phyloP scores from a whole-genome alignment of 2,113 vertebrate genomes.

The Alaudala cheleensis region DNA sequence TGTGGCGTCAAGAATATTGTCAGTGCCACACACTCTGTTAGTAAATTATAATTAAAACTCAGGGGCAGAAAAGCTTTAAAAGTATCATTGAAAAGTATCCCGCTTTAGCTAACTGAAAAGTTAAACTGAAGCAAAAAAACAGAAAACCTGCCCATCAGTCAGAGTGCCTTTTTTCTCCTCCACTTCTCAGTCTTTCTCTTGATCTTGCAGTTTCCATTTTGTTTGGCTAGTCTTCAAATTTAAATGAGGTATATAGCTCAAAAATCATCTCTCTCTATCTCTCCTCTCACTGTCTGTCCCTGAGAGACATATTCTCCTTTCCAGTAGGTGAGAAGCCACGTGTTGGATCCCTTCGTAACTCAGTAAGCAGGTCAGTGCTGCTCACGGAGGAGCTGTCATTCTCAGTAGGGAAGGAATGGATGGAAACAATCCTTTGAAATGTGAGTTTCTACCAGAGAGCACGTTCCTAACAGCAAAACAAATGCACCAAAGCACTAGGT shows the following conservation, averaged over 20 bases:
- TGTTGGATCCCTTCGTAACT: neutral
- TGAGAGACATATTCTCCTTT: neutral
- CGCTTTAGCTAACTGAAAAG: neutral
- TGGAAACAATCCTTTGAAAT: neutral
- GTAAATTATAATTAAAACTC: neutral
- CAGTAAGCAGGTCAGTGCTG: neutral
- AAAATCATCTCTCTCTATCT: neutral
- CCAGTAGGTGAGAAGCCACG: neutral
- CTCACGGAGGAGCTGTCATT: neutral
- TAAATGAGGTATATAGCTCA: neutral
- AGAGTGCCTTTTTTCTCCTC: neutral
- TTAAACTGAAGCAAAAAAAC: neutral
- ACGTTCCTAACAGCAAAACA: rapidly evolving
- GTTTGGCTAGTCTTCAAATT: neutral
- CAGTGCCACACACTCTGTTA: neutral
- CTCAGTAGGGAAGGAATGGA: neutral
- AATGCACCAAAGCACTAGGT: neutral
- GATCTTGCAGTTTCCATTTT: neutral
- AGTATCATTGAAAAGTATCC: neutral
- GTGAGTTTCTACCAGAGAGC: neutral
- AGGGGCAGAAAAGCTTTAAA: neutral
- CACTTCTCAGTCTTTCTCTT: neutral
- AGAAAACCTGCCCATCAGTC: neutral
- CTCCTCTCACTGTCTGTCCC: rapidly evolving
- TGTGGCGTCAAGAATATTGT: neutral